Evolutionary conservation across 2,797 vertebrate species (phyloP), one percentile per base, ranked within the genome.

Genomic region (Oreonectes daqikongensis): DNA sequence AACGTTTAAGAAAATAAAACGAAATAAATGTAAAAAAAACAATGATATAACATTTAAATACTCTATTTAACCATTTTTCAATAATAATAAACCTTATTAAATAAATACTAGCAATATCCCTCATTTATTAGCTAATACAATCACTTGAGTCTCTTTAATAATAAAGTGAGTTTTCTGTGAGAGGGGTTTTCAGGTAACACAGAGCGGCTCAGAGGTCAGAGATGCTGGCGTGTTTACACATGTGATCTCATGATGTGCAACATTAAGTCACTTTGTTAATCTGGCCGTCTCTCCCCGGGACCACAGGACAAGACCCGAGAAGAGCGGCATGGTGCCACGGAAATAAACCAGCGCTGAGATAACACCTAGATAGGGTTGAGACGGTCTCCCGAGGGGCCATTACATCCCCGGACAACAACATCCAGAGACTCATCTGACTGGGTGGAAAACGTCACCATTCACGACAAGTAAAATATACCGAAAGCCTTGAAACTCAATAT

Each of bases 221-320:
- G 64, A 48, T 76, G 74, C 10, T 14, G 12, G 40, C 46, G 64
- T 69, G 65, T 68, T 76, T 76, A 48, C 65, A 53, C 74, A 76
- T 69, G 74, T 83, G 79, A 72, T 79, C 77, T 79, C 77, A 61
- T 40, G 69, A 72, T 73, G 70, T 72, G 77, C 70, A 66, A 79
- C 78, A 79, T 69, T 69, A 67, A 75, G 72, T 44, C 65, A 69
- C 71, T 68, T 75, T 78, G 65, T 59, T 78, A 75, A 82, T 73
- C 60, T 71, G 52, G 40, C 42, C 32, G 40, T 7, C 20, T 71
- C 66, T 70, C 59, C 59, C 5, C 22, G 61, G 64, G 38, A 63
- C 28, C 69, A 11, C 65, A 48, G 72, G 65, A 69, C 59, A 26
- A 68, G 68, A 76, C 17, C 50, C 32, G 73, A 60, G 66, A 68